Conservation (phyloP, 2,113 vertebrate genomes). For the Myiozetetes cayanensis region DNA sequence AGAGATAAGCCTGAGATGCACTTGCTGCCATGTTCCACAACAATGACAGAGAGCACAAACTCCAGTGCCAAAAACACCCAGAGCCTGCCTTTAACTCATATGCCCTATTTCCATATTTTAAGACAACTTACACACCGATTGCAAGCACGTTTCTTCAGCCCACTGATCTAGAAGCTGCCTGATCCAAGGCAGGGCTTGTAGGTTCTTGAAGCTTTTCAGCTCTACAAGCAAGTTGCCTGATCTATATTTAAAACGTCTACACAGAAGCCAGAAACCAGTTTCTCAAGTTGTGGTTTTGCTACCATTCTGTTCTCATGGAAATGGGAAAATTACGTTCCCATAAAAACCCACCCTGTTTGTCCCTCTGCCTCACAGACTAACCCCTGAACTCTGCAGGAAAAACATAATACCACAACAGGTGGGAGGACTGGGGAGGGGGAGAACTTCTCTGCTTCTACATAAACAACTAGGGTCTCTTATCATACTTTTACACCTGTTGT, state of each 20-base stretch:
- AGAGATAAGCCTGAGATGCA: background rate
- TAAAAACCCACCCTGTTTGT: background rate
- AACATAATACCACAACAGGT: background rate
- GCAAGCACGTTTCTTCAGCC: background rate
- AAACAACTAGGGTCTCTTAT: background rate
- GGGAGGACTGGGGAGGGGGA: rapidly evolving
- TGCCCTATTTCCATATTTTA: background rate
- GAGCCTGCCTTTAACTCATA: rapidly evolving
- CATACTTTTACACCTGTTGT: background rate
- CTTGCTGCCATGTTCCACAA: background rate
- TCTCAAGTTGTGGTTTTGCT: background rate
- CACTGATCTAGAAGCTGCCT: background rate
- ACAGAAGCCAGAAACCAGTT: background rate
- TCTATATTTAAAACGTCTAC: background rate
- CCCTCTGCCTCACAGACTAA: background rate
- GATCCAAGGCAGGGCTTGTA: background rate
- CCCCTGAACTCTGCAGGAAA: background rate
- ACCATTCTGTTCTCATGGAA: background rate
- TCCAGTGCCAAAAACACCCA: background rate
- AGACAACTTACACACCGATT: background rate
- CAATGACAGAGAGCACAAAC: background rate
- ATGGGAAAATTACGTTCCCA: background rate
- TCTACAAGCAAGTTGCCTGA: background rate
- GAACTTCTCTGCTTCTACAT: background rate
- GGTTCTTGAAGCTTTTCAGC: background rate